Evolutionary conservation across 2,113 vertebrate species (phyloP), one percentile per base, ranked within the genome.

Genomic region (Aix galericulata): DNA sequence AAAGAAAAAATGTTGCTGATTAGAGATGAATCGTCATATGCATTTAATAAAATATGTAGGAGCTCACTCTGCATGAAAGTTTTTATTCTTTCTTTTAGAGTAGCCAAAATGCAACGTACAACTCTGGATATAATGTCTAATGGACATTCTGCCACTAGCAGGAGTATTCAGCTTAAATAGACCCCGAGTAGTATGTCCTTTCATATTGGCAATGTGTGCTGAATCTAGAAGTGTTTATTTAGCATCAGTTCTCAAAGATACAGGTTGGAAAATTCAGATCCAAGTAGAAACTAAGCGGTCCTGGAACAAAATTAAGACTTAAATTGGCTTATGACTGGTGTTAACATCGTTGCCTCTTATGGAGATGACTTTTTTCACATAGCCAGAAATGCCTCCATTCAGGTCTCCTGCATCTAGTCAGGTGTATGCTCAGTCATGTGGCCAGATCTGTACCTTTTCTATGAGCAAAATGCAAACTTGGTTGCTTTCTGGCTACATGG

Each of bases 1-100:
- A 44, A 63, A 31, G 38, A 71, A 84, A 52, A 62, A 42, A 56
- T 48, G 26, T 36, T 79, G 67, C 53, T 22, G 48, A 53, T 53
- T 62, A 69, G 48, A 78, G 68, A 82, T 32, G 56, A 50, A 21
- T 25, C 56, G 36, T 63, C 17, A 6, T 32, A 68, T 18, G 71
- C 17, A 62, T 78, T 59, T 46, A 78, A 79, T 79, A 71, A 82
- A 72, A 84, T 11, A 34, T 20, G 62, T 82, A 74, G 58, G 48
- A 82, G 58, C 44, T 32, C 5, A 3, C 17, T 73, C 9, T 52
- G 1, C 53, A 53, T 31, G 52, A 26, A 77, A 73, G 62, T 48
- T 89, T 89, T 82, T 93, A 26, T 86, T 92, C 84, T 92, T 67
- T 74, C 18, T 52, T 67, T 79, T 72, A 50, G 27, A 84, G 62